These are phyloP conservation scores for Mormyrops boulengeri DNA, from an alignment of 2,797 vertebrate genomes.

Conservation along the genomic window DNA sequence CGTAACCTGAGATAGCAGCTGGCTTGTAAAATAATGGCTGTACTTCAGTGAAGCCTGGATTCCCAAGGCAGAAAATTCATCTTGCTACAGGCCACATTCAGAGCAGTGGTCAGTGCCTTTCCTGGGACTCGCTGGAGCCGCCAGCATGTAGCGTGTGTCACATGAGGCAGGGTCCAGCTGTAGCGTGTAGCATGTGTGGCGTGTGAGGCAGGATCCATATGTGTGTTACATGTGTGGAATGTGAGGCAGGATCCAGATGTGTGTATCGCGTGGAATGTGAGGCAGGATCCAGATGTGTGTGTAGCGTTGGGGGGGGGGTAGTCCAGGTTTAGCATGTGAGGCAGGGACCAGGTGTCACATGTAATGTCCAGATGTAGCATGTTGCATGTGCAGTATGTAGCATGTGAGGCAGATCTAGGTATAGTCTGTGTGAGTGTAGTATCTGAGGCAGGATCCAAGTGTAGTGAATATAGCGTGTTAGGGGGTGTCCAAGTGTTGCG, in stretches of 20 bases:
- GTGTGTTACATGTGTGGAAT: background rate
- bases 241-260: background rate
- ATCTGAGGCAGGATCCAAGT: background rate
- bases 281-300: too few species aligned
- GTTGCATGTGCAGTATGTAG: too few species aligned
- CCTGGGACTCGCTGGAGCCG: background rate
- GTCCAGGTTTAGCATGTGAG: too few species aligned
- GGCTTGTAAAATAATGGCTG: conserved; percentile 7
- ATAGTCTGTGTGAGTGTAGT: too few species aligned
- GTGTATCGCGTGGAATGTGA: background rate
- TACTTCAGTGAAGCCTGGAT: background rate
- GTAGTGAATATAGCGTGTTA: background rate
- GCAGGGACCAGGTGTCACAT: background rate
- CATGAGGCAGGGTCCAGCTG: background rate
- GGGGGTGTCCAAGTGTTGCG: background rate
- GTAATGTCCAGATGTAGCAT: background rate
- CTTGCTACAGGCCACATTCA: background rate
- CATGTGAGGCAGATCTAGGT: too few species aligned
- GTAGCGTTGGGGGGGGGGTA: too few species aligned
- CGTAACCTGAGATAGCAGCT: conserved; percentile 15
- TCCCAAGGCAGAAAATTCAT: background rate
- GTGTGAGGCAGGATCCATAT: background rate
- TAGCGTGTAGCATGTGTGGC: background rate
- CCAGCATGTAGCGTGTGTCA: background rate
- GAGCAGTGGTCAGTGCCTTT: background rate